Base-by-base conservation (phyloP, 2,888 invertebrate genomes). In the Antitype chi region DNA sequence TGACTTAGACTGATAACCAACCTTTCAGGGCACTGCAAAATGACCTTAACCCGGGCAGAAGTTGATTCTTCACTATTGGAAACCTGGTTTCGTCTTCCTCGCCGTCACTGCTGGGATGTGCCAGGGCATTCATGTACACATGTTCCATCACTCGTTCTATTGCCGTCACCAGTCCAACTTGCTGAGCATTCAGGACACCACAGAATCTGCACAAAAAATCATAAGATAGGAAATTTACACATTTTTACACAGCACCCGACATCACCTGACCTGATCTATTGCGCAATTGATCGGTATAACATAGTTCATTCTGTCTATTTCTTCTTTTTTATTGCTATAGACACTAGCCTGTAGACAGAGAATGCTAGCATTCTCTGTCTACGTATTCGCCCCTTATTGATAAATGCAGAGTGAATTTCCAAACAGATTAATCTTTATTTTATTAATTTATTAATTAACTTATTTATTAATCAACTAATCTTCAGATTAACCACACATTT, bases 11-110 rank as follows among this genome's bases (percentile, higher is more conserved):
- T 38, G 32, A 20, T 7, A 55, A 76, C 77, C n/a, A 55, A 87
- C 98, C 98, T 97, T 98, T 98, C n/a, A 99, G 94, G n/a, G 98
- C 98, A 89, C 98, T 99, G 92, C 99, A 99, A 92, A 99, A 99
- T 0, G 99, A 99, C 81, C 99, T 96, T 4, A 99, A 94, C 1
- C 98, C 98, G 0, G 99, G 99, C 25, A 99, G 94, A 17, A 99
- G 96, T 89, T 98, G 98, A 82, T 98, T 98, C 91, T 98, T 98
- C 8, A 99, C 98, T 91, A 98, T 98, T 0, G 98, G 98, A 89
- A 98, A 98, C 80, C 97, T 97, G 0, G 98, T 97, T 81, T 98
- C 98, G 87, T 98, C 98, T 84, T 98, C 98, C 74, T 99, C 98
- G 0, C 98, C 98, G 87, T 99, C 98, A 15, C 97, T 96, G 87